phyloP scores from a whole-genome alignment of 2,888 invertebrate genomes.

The Clunio marinus region DNA sequence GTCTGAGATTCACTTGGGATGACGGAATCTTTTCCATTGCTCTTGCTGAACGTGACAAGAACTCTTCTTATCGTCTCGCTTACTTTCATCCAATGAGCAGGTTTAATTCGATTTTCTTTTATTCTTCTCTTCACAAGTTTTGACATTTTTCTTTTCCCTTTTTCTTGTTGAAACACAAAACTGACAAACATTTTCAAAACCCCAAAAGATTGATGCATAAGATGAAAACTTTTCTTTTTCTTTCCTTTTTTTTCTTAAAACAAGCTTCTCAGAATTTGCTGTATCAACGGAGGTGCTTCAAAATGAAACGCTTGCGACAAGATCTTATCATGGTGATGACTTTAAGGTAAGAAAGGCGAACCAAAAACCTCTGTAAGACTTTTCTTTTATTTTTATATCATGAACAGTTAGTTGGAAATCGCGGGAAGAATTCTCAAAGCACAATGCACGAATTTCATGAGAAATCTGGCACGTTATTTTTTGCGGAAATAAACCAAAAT shows the following conservation, averaged over 20 bases:
- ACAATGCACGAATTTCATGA: constrained; percentile 65
- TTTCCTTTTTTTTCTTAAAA: constrained; percentile 3
- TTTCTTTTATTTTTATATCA: constrained; percentile 41
- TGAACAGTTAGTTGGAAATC: constrained; percentile 57
- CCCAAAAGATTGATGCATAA: neutral
- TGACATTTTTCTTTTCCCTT: neutral
- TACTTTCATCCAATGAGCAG: constrained; percentile 74
- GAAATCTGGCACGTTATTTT: constrained; percentile 61
- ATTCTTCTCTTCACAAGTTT: too few species aligned
- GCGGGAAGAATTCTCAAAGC: constrained; percentile 63
- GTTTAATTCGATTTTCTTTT: too few species aligned
- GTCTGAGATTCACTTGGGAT: constrained; percentile 70
- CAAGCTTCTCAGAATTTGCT: constrained; percentile 63
- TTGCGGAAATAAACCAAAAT: constrained; percentile 65
- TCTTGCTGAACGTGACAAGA: constrained; percentile 57
- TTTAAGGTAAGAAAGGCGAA: constrained; percentile 51
- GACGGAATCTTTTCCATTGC: constrained; percentile 75
- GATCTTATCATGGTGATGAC: constrained; percentile 55
- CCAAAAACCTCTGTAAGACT: neutral
- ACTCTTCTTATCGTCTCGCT: constrained; percentile 53
- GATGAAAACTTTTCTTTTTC: neutral
- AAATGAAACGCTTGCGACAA: constrained; percentile 55
- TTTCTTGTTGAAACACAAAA: too few species aligned
- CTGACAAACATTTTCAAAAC: neutral
- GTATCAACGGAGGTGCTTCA: constrained; percentile 63